Evolutionary conservation across 1,140 invertebrate species (phyloP).

Genomic region (Charaxes varanes): DNA sequence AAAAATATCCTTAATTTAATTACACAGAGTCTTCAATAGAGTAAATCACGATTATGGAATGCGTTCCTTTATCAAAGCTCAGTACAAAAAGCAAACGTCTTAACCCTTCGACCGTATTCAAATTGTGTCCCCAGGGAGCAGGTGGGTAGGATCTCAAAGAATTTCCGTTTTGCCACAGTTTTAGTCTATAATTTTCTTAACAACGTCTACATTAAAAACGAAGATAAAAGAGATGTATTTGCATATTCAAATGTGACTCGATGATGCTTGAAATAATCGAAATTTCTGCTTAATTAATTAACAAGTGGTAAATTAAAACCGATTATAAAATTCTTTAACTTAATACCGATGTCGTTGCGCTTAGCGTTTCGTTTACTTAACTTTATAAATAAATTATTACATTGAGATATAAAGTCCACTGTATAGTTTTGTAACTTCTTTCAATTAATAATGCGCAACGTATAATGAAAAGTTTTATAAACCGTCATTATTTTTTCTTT

Average conservation of each 20-base stretch:
- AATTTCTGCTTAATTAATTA: not conserved
- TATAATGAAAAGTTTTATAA: no score
- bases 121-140: slow-evolving; percentile 56
- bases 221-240: slow-evolving; percentile 18
- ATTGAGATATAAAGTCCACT: no score
- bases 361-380: no score
- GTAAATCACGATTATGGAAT: slow-evolving; percentile 7
- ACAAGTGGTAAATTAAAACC: no score
- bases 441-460: no score
- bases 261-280: not conserved
- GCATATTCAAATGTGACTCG: not conserved
- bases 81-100: slow-evolving; percentile 43
- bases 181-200: slow-evolving; percentile 35
- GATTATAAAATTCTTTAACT: no score
- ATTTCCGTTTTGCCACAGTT: slow-evolving; percentile 46
- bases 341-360: no score
- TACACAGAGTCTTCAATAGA: slow-evolving; percentile 17
- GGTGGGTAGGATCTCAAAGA: slow-evolving; percentile 49
- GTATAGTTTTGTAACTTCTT: no score
- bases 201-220: slow-evolving; percentile 14
- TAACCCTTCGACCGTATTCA: slow-evolving; percentile 64
- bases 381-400: no score
- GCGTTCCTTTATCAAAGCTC: slow-evolving; percentile 23
- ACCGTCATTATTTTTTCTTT: no score
- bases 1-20: slow-evolving; percentile 20